Evolutionary conservation across 2,888 invertebrate genomes (phyloP).

Genomic region (Cerastis leucographa): DNA sequence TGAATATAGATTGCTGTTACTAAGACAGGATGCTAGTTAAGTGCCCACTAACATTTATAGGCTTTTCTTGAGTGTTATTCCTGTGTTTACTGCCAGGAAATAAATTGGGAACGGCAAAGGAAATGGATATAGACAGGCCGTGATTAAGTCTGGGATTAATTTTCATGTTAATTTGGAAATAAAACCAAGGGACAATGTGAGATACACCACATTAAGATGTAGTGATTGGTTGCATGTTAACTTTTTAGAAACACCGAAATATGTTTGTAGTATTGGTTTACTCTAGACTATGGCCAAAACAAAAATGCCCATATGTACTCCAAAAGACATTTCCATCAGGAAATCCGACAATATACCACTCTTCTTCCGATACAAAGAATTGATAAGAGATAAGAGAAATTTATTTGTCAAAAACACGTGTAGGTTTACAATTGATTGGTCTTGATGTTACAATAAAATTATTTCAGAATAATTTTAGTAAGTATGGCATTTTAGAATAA

Average conservation of each 20-base stretch:
- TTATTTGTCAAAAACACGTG: no score
- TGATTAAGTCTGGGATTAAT: constrained; percentile 50
- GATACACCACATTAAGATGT: constrained; percentile 13
- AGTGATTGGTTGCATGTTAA: constrained; percentile 11
- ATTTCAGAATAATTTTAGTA: background rate
- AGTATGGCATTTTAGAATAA: background rate
- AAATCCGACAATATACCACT: background rate
- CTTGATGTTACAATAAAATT: no score
- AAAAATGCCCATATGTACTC: background rate
- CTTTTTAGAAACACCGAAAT: background rate
- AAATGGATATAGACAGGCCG: constrained; percentile 38
- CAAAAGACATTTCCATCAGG: background rate
- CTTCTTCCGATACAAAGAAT: background rate
- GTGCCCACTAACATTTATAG: constrained; percentile 67
- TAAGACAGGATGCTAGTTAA: constrained; percentile 65
- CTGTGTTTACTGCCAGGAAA: constrained; percentile 53
- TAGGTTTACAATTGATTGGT: no score
- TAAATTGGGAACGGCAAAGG: constrained; percentile 50
- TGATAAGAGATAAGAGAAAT: no score
- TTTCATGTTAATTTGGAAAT: constrained; percentile 52
- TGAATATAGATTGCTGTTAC: constrained; percentile 67
- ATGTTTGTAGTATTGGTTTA: background rate
- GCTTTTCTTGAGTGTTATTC: constrained; percentile 58
- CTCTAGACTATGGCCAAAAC: background rate
- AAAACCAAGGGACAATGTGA: constrained; percentile 15